Conservation (phyloP, 2,888 invertebrate genomes). For the Mesorhabditis spiculigera region DNA sequence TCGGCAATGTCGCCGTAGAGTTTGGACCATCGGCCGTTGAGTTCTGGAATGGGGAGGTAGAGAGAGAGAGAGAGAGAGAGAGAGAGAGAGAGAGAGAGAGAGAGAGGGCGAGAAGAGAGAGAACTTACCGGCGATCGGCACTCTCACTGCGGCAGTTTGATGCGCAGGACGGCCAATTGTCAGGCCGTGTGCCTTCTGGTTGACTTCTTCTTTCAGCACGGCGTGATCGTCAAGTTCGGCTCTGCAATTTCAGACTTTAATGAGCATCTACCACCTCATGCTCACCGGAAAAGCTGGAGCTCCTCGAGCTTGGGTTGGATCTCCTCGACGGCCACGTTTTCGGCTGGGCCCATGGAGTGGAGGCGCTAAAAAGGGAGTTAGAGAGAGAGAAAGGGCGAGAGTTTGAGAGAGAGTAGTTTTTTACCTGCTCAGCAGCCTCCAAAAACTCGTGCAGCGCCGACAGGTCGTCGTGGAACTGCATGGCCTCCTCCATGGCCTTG, state of each 20-base stretch:
- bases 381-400: too few relatives aligned
- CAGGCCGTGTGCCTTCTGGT: slow-evolving; percentile 87
- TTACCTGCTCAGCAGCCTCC: slow-evolving; percentile 68
- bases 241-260: too few relatives aligned
- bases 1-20: slow-evolving; percentile 85
- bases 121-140: slow-evolving; percentile 61
- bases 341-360: neutral
- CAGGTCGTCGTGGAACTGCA: slow-evolving; percentile 83
- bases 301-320: slow-evolving; percentile 26
- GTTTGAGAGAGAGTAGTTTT: too few relatives aligned
- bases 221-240: slow-evolving; percentile 94
- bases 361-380: neutral
- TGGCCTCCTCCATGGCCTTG: slow-evolving; percentile 38
- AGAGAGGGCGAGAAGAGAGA: too few relatives aligned
- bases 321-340: slow-evolving; percentile 16
- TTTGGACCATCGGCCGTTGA: slow-evolving; percentile 91
- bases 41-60: slow-evolving; percentile 72
- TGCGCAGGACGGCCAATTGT: slow-evolving; percentile 68
- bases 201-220: slow-evolving; percentile 93
- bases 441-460: slow-evolving; percentile 51
- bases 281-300: slow-evolving; percentile 22
- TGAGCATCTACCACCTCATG: neutral
- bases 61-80: too few relatives aligned
- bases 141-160: slow-evolving; percentile 21
- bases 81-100: too few relatives aligned